Evolutionary conservation across 2,888 invertebrate genomes (phyloP).

Genomic region (Oxyscelio sp.): DNA sequence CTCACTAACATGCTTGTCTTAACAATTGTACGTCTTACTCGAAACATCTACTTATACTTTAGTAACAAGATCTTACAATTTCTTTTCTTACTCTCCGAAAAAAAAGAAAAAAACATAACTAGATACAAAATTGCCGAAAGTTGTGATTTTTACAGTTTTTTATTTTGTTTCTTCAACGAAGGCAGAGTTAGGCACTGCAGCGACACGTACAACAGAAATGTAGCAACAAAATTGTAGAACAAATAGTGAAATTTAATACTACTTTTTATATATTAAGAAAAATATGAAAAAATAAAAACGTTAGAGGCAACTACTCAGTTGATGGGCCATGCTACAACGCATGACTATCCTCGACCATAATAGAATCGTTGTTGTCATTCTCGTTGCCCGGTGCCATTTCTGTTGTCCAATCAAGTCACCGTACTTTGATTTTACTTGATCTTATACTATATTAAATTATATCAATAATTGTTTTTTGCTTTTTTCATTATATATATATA

Average conservation of each 20-base stretch:
- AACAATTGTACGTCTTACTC: slow-evolving; percentile 52
- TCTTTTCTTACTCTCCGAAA: slow-evolving; percentile 20
- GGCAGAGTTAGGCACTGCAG: slow-evolving; percentile 69
- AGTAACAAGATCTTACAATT: slow-evolving; percentile 60
- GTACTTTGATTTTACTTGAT: slow-evolving; percentile 73
- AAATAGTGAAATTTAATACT: slow-evolving; percentile 28
- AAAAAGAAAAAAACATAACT: neutral
- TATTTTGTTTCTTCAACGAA: slow-evolving; percentile 50
- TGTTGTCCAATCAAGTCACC: slow-evolving; percentile 71
- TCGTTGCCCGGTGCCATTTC: slow-evolving; percentile 67
- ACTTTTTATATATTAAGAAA: slow-evolving; percentile 32
- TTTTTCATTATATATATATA: slow-evolving; percentile 49
- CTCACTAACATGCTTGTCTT: slow-evolving; percentile 35
- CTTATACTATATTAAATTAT: slow-evolving; percentile 87
- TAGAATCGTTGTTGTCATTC: slow-evolving; percentile 54
- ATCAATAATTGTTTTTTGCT: slow-evolving; percentile 85
- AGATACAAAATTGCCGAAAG: slow-evolving; percentile 9
- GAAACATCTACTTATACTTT: slow-evolving; percentile 55
- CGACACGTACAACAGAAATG: slow-evolving; percentile 76
- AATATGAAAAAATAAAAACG: slow-evolving; percentile 47
- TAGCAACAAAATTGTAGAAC: slow-evolving; percentile 54
- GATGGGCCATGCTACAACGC: slow-evolving; percentile 84
- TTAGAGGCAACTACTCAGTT: slow-evolving; percentile 56
- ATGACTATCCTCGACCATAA: slow-evolving; percentile 77
- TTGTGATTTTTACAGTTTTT: neutral